Evolutionary conservation across 2,113 vertebrate species (phyloP), one percentile per base, ranked within the genome.

Genomic region (Boulengeromyrus knoepffleri): DNA sequence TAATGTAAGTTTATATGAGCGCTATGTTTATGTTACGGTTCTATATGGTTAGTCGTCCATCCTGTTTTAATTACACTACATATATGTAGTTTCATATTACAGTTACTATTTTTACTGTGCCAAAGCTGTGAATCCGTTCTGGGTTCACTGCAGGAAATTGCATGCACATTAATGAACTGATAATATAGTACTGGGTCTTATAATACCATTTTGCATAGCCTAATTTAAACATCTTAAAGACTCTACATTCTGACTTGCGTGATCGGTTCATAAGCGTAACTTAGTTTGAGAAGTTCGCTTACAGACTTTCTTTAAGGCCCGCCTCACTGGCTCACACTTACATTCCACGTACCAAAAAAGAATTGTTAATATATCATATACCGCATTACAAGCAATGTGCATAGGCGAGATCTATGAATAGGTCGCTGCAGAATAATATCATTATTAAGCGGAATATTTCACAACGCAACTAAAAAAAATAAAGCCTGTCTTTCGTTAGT

Each of bases 101-200:
- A 70, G 62, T 70, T 70, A 70, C 62, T 70, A 70, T 70, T 70
- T 70, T 70, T 70, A 70, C 62, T 70, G n/a, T 70, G 62, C n/a
- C 27, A 31, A 27, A 70, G 10, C 24, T n/a, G n/a, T 13, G 19
- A 13, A 31, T 13, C n/a, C 10, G 62, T 70, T 70, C 27, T 31
- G 10, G 1, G n/a, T 31, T 70, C n/a, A 70, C n/a, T 70, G n/a
- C 27, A 31, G n/a, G 27, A 70, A 70, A 70, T 13, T 3, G 10
- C 62, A 70, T 70, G 62, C 62, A 70, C 62, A 31, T 70, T 13
- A 27, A 31, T 31, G 62, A 70, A 70, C 8, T 27, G 9, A 66
- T 8, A 58, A 58, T 58, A 58, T 66, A 66, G 8, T 66, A 12
- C 24, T 27, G 24, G 58, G 58, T 66, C 24, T 66, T 66, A n/a